Conservation (phyloP, 2,888 invertebrate genomes). For the Asteroscopus sphinx region DNA sequence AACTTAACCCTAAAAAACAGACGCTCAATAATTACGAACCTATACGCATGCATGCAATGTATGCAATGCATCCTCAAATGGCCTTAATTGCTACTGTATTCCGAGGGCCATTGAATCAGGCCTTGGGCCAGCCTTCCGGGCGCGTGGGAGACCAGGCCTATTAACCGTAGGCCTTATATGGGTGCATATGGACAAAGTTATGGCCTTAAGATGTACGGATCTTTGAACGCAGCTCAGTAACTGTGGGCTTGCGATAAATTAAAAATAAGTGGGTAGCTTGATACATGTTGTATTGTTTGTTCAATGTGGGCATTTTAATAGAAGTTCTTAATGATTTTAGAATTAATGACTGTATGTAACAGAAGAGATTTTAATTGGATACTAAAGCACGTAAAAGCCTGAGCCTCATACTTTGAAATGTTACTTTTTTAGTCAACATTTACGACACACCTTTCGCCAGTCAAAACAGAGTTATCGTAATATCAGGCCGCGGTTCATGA, state of each 20-base stretch:
- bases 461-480: too few relatives aligned
- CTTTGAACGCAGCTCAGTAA: conserved; percentile 35
- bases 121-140: conserved; percentile 58
- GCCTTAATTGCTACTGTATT: conserved; percentile 55
- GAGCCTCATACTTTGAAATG: too few relatives aligned
- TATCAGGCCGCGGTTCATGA: too few relatives aligned
- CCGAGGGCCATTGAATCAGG: conserved; percentile 49
- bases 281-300: conserved; percentile 44
- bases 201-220: conserved; percentile 53
- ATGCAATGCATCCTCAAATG: conserved; percentile 39
- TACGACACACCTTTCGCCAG: too few relatives aligned
- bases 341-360: background rate
- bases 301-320: conserved; percentile 31
- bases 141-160: conserved; percentile 68
- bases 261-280: conserved; percentile 54
- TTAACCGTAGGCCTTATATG: conserved; percentile 58
- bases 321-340: conserved; percentile 24
- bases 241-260: conserved; percentile 44
- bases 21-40: conserved; percentile 34
- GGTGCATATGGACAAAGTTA: conserved; percentile 55
- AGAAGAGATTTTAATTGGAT: conserved; percentile 14
- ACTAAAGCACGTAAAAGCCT: background rate
- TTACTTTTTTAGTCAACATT: too few relatives aligned
- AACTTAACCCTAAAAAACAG: conserved; percentile 15
- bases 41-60: conserved; percentile 25